phyloP scores from a whole-genome alignment of 1,140 invertebrate genomes.

The Neuroterus valhalla region DNA sequence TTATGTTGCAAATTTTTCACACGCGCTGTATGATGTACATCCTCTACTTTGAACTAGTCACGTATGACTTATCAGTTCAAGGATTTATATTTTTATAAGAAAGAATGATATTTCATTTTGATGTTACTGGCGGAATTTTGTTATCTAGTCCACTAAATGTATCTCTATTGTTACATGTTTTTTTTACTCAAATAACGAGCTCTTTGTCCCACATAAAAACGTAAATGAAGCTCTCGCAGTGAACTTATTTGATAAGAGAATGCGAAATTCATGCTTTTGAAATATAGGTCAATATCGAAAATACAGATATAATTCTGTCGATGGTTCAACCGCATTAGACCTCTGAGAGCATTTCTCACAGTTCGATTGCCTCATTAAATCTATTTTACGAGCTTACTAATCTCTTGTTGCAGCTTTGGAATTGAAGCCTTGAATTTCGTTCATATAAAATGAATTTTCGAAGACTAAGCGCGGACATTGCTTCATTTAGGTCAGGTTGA shows the following conservation, averaged over 20 bases:
- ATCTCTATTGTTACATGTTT: no score
- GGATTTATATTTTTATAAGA: no score
- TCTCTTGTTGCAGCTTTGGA: conserved; percentile 16
- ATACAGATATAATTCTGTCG: conserved; percentile 9
- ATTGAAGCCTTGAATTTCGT: conserved; percentile 14
- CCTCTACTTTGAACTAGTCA: background rate
- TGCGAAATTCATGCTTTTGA: background rate
- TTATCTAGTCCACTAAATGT: no score
- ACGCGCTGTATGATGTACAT: background rate
- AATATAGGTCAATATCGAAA: conserved; percentile 13
- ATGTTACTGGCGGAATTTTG: no score
- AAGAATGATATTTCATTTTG: no score
- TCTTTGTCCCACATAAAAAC: no score
- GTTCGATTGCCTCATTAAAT: conserved; percentile 12
- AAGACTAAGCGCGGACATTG: conserved; percentile 13
- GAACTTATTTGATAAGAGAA: background rate
- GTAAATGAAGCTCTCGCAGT: no score
- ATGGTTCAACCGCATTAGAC: background rate
- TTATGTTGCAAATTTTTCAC: background rate
- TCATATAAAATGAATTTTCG: conserved; percentile 21
- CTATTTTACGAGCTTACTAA: conserved; percentile 26
- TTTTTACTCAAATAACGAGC: no score
- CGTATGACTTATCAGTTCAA: no score
- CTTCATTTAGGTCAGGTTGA: conserved; percentile 20
- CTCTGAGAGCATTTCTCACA: background rate